Evolutionary conservation across 2,888 invertebrate species (phyloP).

Genomic region (Creontiades dilutus): DNA sequence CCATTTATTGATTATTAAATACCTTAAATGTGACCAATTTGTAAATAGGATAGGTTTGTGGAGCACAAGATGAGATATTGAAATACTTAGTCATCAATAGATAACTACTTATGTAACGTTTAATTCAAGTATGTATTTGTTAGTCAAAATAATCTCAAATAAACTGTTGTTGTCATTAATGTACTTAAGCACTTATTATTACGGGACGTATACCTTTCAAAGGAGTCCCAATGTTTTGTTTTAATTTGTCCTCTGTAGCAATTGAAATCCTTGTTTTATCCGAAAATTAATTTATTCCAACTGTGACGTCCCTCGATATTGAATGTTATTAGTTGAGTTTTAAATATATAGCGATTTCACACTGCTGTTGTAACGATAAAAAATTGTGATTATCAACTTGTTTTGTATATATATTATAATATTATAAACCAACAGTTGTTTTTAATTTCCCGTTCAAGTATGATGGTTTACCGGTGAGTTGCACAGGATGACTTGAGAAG

Average conservation of each 20-base stretch:
- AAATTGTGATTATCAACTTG: slow-evolving; percentile 6
- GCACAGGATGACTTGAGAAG: no score
- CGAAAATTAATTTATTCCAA: background rate
- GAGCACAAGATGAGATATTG: background rate
- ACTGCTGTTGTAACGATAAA: background rate
- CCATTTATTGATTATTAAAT: background rate
- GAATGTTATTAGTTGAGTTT: slow-evolving; percentile 35
- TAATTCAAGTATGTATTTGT: slow-evolving; percentile 8
- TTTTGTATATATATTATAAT: slow-evolving; percentile 23
- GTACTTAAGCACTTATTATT: background rate
- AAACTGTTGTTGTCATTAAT: slow-evolving; percentile 31
- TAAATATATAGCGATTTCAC: slow-evolving; percentile 15
- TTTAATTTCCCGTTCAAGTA: background rate
- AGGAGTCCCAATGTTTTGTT: slow-evolving; percentile 49
- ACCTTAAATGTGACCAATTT: slow-evolving; percentile 26
- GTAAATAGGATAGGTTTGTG: slow-evolving; percentile 10
- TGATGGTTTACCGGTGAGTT: no score
- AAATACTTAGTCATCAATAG: slow-evolving; percentile 18
- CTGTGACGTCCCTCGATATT: background rate
- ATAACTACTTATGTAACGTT: background rate
- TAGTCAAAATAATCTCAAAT: slow-evolving; percentile 27
- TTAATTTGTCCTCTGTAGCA: background rate
- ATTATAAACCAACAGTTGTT: slow-evolving; percentile 12
- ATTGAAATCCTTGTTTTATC: background rate
- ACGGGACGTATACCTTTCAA: slow-evolving; percentile 30